Evolutionary conservation across 1,140 invertebrate species (phyloP).

Genomic region (Drosophila equinoxialis): DNA sequence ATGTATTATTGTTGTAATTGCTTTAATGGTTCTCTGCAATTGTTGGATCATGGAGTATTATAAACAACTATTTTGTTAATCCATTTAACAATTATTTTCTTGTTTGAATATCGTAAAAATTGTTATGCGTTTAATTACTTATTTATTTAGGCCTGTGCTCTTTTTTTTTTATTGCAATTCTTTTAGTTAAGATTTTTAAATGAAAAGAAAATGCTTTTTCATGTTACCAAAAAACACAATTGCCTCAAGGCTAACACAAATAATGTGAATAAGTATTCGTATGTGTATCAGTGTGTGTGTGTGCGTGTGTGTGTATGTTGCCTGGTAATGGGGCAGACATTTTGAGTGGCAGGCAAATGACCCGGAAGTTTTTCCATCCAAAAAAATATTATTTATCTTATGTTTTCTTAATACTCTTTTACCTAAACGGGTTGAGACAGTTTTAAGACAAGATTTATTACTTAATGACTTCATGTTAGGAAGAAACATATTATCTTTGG

Average conservation of each 20-base stretch:
- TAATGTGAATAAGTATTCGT: slow-evolving; percentile 35
- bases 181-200: slow-evolving; percentile 3
- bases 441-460: no score
- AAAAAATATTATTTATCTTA: slow-evolving; percentile 61
- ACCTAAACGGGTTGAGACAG: background rate
- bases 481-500: no score
- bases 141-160: slow-evolving; percentile 1
- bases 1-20: slow-evolving; percentile 70
- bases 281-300: background rate
- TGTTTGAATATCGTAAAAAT: background rate
- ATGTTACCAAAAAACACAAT: background rate
- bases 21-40: slow-evolving; percentile 53
- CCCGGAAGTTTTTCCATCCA: slow-evolving; percentile 59
- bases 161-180: slow-evolving; percentile 6
- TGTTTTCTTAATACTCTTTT: background rate
- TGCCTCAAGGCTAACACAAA: slow-evolving; percentile 7
- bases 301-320: slow-evolving; percentile 28
- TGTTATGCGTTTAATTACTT: slow-evolving; percentile 1
- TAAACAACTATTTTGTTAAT: background rate
- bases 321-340: background rate
- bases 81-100: background rate
- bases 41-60: background rate
- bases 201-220: slow-evolving; percentile 5
- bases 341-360: slow-evolving; percentile 50
- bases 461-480: no score